Base-by-base conservation (phyloP, 2,113 vertebrate genomes). In the Phrynosoma blainvillii region DNA sequence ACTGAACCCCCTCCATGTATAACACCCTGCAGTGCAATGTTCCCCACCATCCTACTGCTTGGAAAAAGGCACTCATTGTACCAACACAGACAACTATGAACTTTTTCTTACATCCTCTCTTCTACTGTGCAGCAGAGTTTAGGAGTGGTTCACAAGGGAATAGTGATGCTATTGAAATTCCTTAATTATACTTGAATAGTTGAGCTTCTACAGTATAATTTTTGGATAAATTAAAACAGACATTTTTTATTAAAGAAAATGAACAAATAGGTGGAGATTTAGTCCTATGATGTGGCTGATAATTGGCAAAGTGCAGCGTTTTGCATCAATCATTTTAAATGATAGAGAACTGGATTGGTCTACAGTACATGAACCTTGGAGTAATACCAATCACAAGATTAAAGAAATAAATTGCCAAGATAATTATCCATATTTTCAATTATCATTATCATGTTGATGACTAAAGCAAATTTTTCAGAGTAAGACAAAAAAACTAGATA, bases 181-280 rank as follows among this genome's bases (percentile, higher is more conserved):
- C 52, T 52, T 79, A 84, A 9, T 2, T 27, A n/a, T 36, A 70
- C 6, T 42, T 42, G 7, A 79, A 71, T 5, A 11, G 1, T 52
- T 52, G 5, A 86, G 21, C 65, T 20, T 77, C 42, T 82, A 76
- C 40, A 18, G 23, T 13, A 5, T 10, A 52, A 79, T 12, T 13
- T 36, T 52, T 54, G 32, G 54, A 83, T 70, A 79, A 73, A 42
- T 65, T 84, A 83, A 84, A 71, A 88, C 32, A 25, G 65, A 40
- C 73, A 83, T 79, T 66, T 83, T 83, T 54, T 66, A 59, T 71
- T 59, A 59, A 16, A 14, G 14, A 25, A 79, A 85, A 27, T 32
- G n/a, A 85, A 20, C 66, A 75, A 47, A 74, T 74, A 25, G 23
- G 13, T 59, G 82, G 66, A 84, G 47, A 21, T 40, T 70, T n/a